A percentile compares a stretch with the other conserved stretches of the same genome.
Conservation (phyloP, 2,113 vertebrate genomes). For the Zosterops lateralis region DNA sequence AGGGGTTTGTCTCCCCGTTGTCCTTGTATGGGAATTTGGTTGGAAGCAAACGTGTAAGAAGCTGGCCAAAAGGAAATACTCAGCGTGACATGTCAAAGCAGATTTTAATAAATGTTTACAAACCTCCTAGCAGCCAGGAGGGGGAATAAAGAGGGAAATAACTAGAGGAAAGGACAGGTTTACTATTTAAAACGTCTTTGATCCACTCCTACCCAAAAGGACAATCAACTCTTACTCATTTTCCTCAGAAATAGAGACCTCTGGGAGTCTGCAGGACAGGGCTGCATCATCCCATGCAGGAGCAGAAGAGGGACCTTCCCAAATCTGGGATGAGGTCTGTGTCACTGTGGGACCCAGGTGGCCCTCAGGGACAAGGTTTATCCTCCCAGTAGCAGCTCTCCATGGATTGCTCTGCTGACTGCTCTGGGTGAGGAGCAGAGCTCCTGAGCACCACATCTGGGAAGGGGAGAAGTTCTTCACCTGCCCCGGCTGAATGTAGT, state of each 20-base stretch:
- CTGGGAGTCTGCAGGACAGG: not conserved
- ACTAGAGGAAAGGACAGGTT: not conserved
- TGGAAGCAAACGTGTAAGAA: not conserved
- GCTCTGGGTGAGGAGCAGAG: not conserved
- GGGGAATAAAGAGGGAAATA: not conserved
- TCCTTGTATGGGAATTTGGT: slow-evolving; percentile 12
- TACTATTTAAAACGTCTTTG: slow-evolving; percentile 6
- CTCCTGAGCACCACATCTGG: not conserved
- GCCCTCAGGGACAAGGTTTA: not conserved
- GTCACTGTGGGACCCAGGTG: rapidly evolving
- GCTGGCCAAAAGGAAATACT: slow-evolving; percentile 37
- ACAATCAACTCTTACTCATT: not conserved
- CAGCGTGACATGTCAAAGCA: not conserved
- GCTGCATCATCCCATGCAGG: rapidly evolving
- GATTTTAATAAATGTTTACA: not conserved
- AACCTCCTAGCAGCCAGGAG: not conserved
- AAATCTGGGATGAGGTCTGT: not conserved
- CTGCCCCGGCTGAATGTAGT: not conserved
- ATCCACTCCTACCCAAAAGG: not conserved
- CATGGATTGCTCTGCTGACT: not conserved
- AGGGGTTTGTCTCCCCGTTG: not conserved
- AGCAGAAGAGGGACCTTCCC: not conserved
- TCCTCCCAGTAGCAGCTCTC: not conserved
- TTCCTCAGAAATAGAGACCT: not conserved
- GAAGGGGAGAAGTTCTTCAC: not conserved